Evolutionary conservation across 2,888 invertebrate genomes (phyloP), one percentile per base, ranked within the genome.

Genomic region (Rugalucina vietnamica): DNA sequence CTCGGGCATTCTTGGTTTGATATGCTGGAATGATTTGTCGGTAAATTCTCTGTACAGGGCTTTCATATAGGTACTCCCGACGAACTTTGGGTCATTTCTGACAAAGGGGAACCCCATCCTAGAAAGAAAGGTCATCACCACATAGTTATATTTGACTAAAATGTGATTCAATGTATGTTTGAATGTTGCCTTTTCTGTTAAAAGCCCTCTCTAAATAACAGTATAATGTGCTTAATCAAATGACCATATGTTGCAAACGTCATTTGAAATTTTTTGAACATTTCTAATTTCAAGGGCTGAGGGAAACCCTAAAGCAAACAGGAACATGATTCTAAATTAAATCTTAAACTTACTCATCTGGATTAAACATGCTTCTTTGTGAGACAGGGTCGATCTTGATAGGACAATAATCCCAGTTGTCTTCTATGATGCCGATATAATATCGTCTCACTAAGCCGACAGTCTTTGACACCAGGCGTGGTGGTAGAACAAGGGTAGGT

Each of bases 371-470:
- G 57, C 75, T 74, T 21, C 75, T 75, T 18, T 85, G 85, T n/a
- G 79, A 78, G 12, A 86, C 71, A 0, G 87, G 79, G 37, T 86
- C 84, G 57, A 76, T 74, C 60, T 85, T 86, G 3, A 78, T 49
- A 1, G 90, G 90, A 1, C 79, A 88, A 70, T 89, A 91, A 34
- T 91, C 81, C 91, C 91, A 91, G 32, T 82, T 65, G 12, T 78
- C 54, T 54, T 90, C 89, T 4, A 88, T 83, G 3, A 84, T 86
- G 2, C 79, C 89, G n/a, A 91, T 85, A 75, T 84, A 90, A 78
- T 89, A 89, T 0, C 78, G 81, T 2, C 89, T 57, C 10, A 73
- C 75, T 14, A 79, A n/a, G 39, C 76, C 79, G 3, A 1, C 18
- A 5, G 43, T 29, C 14, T 57, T 37, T 0, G 79, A 65, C 5